A percentile compares a stretch with the other conserved stretches of the same genome.
Conservation (phyloP, 2,113 vertebrate genomes). For the Psittacara wagleri region DNA sequence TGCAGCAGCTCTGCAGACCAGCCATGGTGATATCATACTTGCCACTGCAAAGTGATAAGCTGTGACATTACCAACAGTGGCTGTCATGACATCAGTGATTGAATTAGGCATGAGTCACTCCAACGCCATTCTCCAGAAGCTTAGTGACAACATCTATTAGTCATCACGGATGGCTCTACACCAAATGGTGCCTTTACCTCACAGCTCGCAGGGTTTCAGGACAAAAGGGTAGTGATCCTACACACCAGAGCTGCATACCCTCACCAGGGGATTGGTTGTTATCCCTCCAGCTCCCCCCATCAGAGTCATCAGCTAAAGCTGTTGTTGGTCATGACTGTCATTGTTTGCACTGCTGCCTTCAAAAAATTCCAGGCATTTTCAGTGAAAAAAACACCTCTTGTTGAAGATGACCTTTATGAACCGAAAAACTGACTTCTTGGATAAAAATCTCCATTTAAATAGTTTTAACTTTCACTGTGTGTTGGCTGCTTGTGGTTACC, state of each 20-base stretch:
- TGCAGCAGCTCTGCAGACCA: conserved; percentile 13
- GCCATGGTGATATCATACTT: conserved; percentile 39
- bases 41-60: conserved; percentile 48
- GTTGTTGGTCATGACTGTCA: background rate
- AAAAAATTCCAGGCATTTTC: background rate
- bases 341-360: background rate
- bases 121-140: conserved; percentile 29
- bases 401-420: background rate
- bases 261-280: background rate
- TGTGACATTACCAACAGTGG: conserved; percentile 49
- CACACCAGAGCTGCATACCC: background rate
- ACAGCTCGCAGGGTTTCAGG: background rate
- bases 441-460: background rate
- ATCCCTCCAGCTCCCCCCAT: background rate
- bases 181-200: conserved; percentile 17
- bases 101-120: conserved; percentile 54
- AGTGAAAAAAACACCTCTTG: background rate
- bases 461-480: background rate
- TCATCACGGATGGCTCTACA: conserved; percentile 15
- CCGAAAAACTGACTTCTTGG: background rate
- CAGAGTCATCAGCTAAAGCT: background rate
- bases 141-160: conserved; percentile 35
- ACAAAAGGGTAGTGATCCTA: background rate
- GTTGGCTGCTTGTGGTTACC: background rate
- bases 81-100: conserved; percentile 55